Evolutionary conservation across 2,888 invertebrate species (phyloP), one percentile per base, ranked within the genome.

Genomic region (Lasioglossum villosulum): DNA sequence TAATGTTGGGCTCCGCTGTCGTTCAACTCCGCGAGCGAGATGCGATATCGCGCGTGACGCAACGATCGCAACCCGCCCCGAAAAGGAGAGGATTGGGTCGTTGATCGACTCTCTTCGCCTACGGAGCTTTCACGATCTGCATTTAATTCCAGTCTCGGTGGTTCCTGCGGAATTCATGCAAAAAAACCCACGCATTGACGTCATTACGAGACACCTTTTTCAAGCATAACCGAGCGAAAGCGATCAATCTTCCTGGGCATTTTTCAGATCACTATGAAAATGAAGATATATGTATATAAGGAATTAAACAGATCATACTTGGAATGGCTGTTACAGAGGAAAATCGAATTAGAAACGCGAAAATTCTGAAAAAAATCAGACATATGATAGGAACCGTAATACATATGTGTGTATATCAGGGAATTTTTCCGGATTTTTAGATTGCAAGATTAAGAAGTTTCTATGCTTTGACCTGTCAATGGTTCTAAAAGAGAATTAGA

Each of bases 21-120:
- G 74, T 86, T 83, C 39, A 63, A 66, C 74, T 52, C 80, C 37
- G 74, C 59, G 70, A 70, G 63, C 56, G 23, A 42, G 78, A 80
- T 81, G 75, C 73, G 78, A 59, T 86, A 86, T 86, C 76, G 30
- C 48, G n/a, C 59, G 34, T 81, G 86, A 81, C 82, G 86, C 71
- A 86, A 86, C 75, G 73, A n/a, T 59, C 30, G 71, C 52, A 39
- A 30, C 48, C 30, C 52, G n/a, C 16, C 76, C 73, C n/a, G 30
- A 77, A 80, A 86, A 34, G 76, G 48, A 59, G 42, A 52, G 16
- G 16, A n/a, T 39, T 16, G 16, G 16, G 14, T 39, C 23, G n/a
- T 39, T 56, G 45, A 66, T 52, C 23, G 48, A 8, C 68, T 77
- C 68, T 70, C 84, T 12, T 59, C 39, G 66, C 76, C 34, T 42